Evolutionary conservation across 2,797 vertebrate species (phyloP).

Genomic region (Tenualosa ilisha): DNA sequence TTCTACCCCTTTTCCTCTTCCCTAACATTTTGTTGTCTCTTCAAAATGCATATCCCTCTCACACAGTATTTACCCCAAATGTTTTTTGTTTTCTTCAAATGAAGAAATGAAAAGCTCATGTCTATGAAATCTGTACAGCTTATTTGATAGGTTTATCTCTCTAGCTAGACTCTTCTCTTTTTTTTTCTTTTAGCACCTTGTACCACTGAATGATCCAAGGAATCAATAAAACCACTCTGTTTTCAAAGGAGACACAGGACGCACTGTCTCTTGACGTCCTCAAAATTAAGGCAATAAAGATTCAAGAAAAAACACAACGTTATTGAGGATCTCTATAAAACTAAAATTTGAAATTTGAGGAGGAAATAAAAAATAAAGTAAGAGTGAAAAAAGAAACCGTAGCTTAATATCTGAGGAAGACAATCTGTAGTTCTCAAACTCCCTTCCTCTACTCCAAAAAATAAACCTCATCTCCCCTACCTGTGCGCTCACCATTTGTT

Average conservation of each 20-base stretch:
- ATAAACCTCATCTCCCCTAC: conserved; percentile 81
- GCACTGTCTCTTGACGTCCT: conserved; percentile 88
- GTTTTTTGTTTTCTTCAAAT: conserved; percentile 84
- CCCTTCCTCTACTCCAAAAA: conserved; percentile 78
- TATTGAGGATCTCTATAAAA: conserved; percentile 87
- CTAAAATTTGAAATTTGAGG: conserved; percentile 71
- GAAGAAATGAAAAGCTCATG: conserved; percentile 86
- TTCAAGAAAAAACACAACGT: conserved; percentile 85
- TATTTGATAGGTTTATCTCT: conserved; percentile 82
- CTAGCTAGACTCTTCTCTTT: conserved; percentile 72
- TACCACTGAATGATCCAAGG: conserved; percentile 64
- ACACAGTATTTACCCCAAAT: conserved; percentile 85
- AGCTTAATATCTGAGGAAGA: conserved; percentile 97
- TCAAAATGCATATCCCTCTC: conserved; percentile 75
- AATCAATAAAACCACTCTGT: conserved; percentile 10
- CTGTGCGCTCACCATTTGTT: conserved; percentile 78
- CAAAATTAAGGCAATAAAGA: conserved; percentile 99
- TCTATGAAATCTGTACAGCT: conserved; percentile 96
- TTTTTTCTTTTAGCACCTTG: conserved; percentile 73
- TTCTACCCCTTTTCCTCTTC: conserved; percentile 72
- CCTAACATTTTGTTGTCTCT: conserved; percentile 84
- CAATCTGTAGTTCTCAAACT: conserved; percentile 83
- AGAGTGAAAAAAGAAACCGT: conserved; percentile 79
- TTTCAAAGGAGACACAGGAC: conserved; percentile 69
- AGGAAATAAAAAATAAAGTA: conserved; percentile 67